Conservation (phyloP, 1,140 invertebrate species). For the Camponotus pennsylvanicus region DNA sequence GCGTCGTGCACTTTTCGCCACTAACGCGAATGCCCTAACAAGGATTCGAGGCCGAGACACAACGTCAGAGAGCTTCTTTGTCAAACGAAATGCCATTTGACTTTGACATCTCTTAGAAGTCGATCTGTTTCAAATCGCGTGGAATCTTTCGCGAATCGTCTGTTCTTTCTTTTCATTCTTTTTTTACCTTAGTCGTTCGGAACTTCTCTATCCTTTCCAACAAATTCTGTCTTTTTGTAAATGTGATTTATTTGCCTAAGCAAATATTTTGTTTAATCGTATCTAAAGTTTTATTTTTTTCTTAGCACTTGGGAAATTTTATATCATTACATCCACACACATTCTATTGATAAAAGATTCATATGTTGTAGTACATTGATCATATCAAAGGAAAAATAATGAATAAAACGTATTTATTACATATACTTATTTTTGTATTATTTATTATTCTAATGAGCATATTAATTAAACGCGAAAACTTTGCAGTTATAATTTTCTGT, state of each 20-base stretch:
- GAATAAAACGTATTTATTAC: neutral
- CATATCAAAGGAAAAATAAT: neutral
- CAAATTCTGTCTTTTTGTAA: too few species aligned
- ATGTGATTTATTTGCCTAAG: too few species aligned
- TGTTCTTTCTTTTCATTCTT: slow-evolving; percentile 13
- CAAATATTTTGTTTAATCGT: too few species aligned
- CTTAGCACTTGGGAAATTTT: too few species aligned
- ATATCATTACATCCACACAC: too few species aligned
- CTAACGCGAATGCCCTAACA: slow-evolving; percentile 1
- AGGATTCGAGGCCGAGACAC: neutral
- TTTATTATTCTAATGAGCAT: neutral
- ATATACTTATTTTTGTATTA: neutral
- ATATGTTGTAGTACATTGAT: too few species aligned
- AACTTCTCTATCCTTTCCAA: neutral
- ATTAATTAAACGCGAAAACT: neutral
- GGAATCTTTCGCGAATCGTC: slow-evolving; percentile 2
- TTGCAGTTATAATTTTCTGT: neutral
- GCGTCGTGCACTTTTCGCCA: slow-evolving; percentile 50
- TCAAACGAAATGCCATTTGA: neutral
- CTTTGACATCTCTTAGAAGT: neutral
- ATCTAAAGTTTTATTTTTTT: too few species aligned
- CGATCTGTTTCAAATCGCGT: slow-evolving; percentile 12
- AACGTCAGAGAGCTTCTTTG: neutral
- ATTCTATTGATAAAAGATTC: too few species aligned
- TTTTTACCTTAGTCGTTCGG: neutral